Percentiles rank a stretch among this genome's conserved stretches.
Conservation (phyloP, 2,888 invertebrate genomes). For the Emmelina monodactyla region DNA sequence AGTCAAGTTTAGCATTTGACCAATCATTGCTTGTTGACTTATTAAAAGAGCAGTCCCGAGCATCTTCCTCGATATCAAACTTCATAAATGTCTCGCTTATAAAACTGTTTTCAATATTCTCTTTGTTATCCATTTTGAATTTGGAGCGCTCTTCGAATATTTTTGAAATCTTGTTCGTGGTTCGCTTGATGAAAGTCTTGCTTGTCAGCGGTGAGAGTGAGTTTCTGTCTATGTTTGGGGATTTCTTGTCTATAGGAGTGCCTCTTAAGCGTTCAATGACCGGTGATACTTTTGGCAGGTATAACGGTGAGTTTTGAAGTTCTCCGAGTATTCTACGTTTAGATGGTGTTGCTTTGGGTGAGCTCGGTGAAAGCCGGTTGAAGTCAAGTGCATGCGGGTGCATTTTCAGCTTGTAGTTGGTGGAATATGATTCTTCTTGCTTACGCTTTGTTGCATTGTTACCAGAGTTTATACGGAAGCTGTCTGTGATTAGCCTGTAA, state of each 20-base stretch:
- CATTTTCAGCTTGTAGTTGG: constrained; percentile 48
- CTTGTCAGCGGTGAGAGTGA: constrained; percentile 19
- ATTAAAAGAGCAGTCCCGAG: constrained; percentile 32
- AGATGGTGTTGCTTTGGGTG: constrained; percentile 27
- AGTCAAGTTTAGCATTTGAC: constrained; percentile 44
- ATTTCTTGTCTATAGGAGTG: constrained; percentile 15
- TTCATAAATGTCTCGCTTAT: constrained; percentile 32
- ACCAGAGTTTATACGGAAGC: constrained; percentile 60
- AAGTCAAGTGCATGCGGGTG: constrained; percentile 46
- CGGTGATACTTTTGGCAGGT: constrained; percentile 25
- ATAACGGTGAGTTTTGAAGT: constrained; percentile 21
- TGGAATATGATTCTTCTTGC: constrained; percentile 36
- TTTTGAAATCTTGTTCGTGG: constrained; percentile 30
- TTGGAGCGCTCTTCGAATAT: constrained; percentile 41
- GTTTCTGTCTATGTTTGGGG: constrained; percentile 21
- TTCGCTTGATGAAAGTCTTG: constrained; percentile 17
- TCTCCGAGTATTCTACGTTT: constrained; percentile 46
- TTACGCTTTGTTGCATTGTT: constrained; percentile 49
- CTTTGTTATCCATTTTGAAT: constrained; percentile 47
- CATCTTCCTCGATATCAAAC: constrained; percentile 44
- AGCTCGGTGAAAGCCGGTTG: constrained; percentile 26
- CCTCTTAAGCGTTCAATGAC: constrained; percentile 28
- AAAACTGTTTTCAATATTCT: constrained; percentile 24
- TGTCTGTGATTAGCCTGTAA: constrained; percentile 59
- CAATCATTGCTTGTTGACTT: constrained; percentile 22